A percentile compares a stretch with the other conserved stretches of the same genome.
These are phyloP conservation scores for Eilema griseolum DNA, from an alignment of 2,888 invertebrate genomes.

Conservation along the genomic window DNA sequence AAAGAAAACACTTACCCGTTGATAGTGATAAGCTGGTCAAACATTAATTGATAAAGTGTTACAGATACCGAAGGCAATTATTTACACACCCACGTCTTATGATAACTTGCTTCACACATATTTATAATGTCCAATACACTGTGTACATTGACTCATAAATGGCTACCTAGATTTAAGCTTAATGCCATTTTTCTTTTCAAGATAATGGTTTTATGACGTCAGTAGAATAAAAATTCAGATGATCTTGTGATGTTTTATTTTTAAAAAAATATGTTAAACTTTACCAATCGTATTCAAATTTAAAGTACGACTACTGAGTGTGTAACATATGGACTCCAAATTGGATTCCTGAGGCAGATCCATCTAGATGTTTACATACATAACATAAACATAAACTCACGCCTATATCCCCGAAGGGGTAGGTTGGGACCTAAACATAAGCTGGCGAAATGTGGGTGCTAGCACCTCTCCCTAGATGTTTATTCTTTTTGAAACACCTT, in stretches of 20 bases:
- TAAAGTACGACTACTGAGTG: not conserved
- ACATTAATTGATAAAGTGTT: constrained; percentile 47
- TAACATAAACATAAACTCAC: no score
- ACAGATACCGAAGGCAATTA: constrained; percentile 50
- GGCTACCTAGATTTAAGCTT: constrained; percentile 36
- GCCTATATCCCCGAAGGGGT: no score
- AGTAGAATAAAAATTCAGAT: not conserved
- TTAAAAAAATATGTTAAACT: not conserved
- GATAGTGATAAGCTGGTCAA: constrained; percentile 45
- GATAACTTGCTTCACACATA: constrained; percentile 51
- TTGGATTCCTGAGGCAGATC: not conserved
- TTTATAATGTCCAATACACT: constrained; percentile 47
- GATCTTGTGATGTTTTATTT: not conserved
- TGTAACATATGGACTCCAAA: not conserved
- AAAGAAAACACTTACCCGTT: constrained; percentile 43
- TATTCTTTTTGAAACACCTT: not conserved
- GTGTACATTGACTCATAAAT: constrained; percentile 50
- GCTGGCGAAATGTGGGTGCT: no score
- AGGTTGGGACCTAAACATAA: no score
- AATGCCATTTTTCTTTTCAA: constrained; percentile 13
- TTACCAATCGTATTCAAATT: not conserved
- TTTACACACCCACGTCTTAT: constrained; percentile 47
- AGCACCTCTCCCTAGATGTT: no score
- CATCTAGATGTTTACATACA: not conserved
- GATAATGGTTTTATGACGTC: not conserved